Evolutionary conservation across 1,140 invertebrate genomes (phyloP).

Genomic region (Drosophila varians): DNA sequence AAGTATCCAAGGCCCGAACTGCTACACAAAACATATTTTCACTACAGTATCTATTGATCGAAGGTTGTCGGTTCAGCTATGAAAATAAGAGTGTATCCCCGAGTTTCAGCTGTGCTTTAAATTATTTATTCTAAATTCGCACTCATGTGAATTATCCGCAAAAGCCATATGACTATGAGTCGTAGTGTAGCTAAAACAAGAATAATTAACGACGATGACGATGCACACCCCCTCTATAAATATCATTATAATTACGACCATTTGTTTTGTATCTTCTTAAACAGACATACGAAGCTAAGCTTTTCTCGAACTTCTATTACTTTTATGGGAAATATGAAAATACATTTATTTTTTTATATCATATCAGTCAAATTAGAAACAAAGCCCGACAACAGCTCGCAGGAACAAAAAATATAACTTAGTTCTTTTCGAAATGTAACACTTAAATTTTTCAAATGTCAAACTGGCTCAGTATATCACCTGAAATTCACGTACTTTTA

Average conservation of each 20-base stretch:
- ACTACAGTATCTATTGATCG: conserved; percentile 3
- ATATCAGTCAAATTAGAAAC: no score
- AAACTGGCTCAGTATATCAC: neutral
- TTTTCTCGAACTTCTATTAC: neutral
- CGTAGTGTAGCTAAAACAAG: neutral
- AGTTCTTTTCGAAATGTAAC: neutral
- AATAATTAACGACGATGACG: neutral
- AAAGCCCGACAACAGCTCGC: neutral
- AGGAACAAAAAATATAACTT: neutral
- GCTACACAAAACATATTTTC: conserved; percentile 26
- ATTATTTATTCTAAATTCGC: neutral
- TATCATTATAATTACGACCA: neutral
- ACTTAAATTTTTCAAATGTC: neutral
- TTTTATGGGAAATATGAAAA: neutral
- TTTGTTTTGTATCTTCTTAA: neutral
- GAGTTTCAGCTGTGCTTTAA: neutral
- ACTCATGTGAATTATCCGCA: conserved; percentile 6
- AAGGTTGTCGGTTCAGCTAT: conserved; percentile 3
- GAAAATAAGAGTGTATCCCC: conserved; percentile 11
- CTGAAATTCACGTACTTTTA: conserved; percentile 48
- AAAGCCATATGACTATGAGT: neutral
- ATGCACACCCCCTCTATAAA: neutral
- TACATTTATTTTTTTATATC: neutral
- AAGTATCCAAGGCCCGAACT: neutral
- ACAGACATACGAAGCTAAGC: neutral